Base-by-base conservation (phyloP, 2,888 invertebrate species). In the Cataglyphis livida region DNA sequence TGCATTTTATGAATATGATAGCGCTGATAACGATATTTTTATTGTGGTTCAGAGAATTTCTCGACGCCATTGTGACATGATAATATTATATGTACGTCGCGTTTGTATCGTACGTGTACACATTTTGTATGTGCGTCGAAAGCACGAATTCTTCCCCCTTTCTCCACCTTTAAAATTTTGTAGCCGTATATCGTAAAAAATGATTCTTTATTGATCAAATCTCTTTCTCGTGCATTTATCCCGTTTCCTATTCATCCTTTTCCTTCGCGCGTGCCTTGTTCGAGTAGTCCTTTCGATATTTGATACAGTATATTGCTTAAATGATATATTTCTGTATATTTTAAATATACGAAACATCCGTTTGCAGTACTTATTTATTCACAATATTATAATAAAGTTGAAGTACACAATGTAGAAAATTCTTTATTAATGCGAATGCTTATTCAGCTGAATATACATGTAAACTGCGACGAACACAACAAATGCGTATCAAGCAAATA, bases 121-220 rank as follows among this genome's bases (percentile, higher is more conserved):
- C 18, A 54, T 32, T 41, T n/a, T 61, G 61, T 62, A 66, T 61
- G 25, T 48, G 66, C 79, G 35, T 82, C 79, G 82, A 82, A 68
- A 79, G 15, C 57, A n/a, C 54, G 57, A 68, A 57, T 32, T 21
- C 18, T 59, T 59, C n/a, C 35, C 65, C 54, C 74, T 54, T 32
- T 65, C 44, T 18, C 21, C 10, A 3, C 18, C 38, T 61, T 21
- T 44, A 38, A 79, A 82, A 54, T 68, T 82, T 79, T 32, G 38
- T 64, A 62, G 68, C 62, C 44, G 59, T 79, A 70, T 68, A 68
- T 79, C 51, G 70, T 62, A 28, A 66, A 66, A 70, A 79, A 51
- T 70, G 68, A 82, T 79, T 70, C 62, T 82, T 82, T 62, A 82
- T 82, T 66, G 65, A 66, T 51, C 48, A 44, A 61, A 51, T 38